Percentiles rank a stretch among this genome's conserved stretches.
phyloP scores from a whole-genome alignment of 2,888 invertebrate genomes.

The Sarcophaga variegata region DNA sequence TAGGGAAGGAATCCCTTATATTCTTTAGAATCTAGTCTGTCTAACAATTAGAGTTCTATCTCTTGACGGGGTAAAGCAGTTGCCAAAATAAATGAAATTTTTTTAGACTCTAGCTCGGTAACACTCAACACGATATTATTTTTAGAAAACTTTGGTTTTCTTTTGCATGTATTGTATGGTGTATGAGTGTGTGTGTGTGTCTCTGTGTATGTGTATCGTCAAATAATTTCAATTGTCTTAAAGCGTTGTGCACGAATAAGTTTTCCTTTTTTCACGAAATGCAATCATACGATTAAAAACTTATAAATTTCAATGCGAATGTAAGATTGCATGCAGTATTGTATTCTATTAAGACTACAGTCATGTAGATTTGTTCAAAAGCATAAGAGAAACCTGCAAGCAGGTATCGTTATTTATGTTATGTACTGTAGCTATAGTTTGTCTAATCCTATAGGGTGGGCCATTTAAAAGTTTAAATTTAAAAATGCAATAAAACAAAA shows the following conservation, averaged over 20 bases:
- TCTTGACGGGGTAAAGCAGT: neutral
- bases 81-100: constrained; percentile 14
- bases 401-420: too few relatives aligned
- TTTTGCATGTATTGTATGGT: too few relatives aligned
- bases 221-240: constrained; percentile 42
- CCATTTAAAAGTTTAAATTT: too few relatives aligned
- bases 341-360: neutral
- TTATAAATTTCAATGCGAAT: neutral
- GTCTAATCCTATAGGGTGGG: too few relatives aligned
- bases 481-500: too few relatives aligned
- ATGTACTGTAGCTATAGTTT: too few relatives aligned
- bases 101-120: neutral
- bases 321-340: neutral
- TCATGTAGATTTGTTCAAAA: neutral
- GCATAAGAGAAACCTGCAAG: too few relatives aligned
- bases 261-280: constrained; percentile 38
- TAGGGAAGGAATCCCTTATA: neutral
- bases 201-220: neutral
- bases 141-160: constrained; percentile 30
- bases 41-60: neutral
- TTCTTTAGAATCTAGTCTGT: neutral
- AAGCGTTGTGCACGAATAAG: constrained; percentile 38
- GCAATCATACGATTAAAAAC: constrained; percentile 7
- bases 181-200: neutral
- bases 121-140: neutral